Evolutionary conservation across 2,113 vertebrate genomes (phyloP).

Genomic region (Hylia prasina): DNA sequence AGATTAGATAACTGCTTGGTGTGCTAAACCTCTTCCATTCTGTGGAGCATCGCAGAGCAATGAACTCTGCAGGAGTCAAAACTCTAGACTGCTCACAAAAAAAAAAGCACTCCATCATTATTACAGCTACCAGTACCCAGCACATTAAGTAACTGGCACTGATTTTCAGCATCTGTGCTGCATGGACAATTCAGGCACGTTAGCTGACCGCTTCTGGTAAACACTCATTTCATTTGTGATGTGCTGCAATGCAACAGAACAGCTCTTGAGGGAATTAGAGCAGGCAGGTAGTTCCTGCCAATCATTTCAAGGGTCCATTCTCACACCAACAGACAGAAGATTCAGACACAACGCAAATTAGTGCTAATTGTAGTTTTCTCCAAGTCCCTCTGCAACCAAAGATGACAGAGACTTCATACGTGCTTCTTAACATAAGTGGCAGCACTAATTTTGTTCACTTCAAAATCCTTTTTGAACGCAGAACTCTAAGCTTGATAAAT

Average conservation of each 20-base stretch:
- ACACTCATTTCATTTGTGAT: neutral
- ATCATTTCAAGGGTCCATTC: neutral
- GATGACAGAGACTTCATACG: constrained; percentile 20
- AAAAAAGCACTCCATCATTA: neutral
- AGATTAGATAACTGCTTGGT: neutral
- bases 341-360: neutral
- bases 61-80: neutral
- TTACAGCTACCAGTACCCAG: neutral
- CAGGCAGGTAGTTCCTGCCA: neutral
- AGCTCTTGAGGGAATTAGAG: neutral
- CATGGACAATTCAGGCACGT: neutral
- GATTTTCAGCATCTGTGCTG: neutral
- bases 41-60: neutral
- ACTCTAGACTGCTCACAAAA: neutral
- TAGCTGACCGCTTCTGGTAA: neutral
- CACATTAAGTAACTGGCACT: neutral
- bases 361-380: constrained; percentile 24
- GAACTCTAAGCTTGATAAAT: neutral
- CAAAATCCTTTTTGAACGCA: neutral
- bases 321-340: neutral
- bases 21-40: neutral
- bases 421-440: neutral
- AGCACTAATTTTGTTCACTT: constrained; percentile 5
- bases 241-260: constrained; percentile 2
- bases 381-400: neutral